Conservation (phyloP, 1,140 invertebrate species). For the Acromyrmex echinatior region DNA sequence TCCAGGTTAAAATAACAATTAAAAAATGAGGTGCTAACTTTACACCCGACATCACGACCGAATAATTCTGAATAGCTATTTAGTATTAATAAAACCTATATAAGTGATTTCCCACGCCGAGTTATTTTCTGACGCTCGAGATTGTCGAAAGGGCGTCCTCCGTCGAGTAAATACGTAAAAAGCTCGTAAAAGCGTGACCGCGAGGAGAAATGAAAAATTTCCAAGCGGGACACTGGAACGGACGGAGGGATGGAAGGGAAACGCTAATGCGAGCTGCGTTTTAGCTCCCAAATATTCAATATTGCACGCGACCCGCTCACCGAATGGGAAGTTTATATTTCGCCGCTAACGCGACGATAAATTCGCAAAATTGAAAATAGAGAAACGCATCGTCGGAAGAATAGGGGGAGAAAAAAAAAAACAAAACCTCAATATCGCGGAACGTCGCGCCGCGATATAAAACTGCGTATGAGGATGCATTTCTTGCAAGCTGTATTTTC, state of each 20-base stretch:
- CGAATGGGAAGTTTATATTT: slow-evolving; percentile 64
- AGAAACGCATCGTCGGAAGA: background rate
- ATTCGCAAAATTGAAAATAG: slow-evolving; percentile 44
- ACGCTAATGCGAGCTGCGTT: slow-evolving; percentile 62
- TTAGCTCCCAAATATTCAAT: slow-evolving; percentile 65
- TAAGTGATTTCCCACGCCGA: background rate
- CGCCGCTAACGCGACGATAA: slow-evolving; percentile 37
- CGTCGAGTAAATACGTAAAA: slow-evolving; percentile 52
- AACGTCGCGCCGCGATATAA: slow-evolving; percentile 8
- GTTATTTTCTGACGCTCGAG: background rate
- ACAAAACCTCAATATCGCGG: background rate
- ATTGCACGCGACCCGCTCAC: slow-evolving; percentile 24
- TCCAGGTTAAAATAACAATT: no score
- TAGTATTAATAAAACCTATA: no score
- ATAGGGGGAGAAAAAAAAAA: background rate
- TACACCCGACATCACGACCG: no score
- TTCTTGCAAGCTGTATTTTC: slow-evolving; percentile 7
- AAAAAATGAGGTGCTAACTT: no score
- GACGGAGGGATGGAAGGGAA: background rate
- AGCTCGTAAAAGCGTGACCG: slow-evolving; percentile 49
- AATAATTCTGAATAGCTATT: no score
- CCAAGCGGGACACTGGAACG: slow-evolving; percentile 4
- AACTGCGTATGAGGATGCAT: background rate
- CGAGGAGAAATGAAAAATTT: slow-evolving; percentile 60
- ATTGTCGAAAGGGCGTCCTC: slow-evolving; percentile 33